Conservation (phyloP, 2,888 invertebrate genomes). For the Steinernema scapterisci region DNA sequence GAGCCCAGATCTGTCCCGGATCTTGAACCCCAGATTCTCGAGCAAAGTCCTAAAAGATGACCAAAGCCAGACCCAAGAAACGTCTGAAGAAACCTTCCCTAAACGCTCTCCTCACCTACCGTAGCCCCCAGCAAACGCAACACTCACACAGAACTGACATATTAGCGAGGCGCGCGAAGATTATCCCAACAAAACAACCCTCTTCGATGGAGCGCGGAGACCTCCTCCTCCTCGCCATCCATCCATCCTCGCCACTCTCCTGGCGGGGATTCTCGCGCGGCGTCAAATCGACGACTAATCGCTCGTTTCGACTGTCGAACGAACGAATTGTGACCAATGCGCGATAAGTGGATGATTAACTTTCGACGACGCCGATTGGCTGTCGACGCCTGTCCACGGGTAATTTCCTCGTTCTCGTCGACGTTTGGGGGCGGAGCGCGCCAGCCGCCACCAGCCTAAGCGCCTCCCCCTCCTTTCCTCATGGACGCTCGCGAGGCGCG, state of each 20-base stretch:
- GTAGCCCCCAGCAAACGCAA: too few relatives aligned
- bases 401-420: conserved; percentile 14
- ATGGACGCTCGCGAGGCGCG: too few relatives aligned
- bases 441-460: background rate
- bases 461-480: background rate
- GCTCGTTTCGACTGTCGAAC: conserved; percentile 26
- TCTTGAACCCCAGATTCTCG: too few relatives aligned
- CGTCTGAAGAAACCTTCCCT: too few relatives aligned
- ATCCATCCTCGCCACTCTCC: too few relatives aligned
- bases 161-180: conserved; percentile 10
- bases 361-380: conserved; percentile 32
- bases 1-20: too few relatives aligned
- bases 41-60: too few relatives aligned
- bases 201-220: too few relatives aligned
- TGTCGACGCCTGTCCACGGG: conserved; percentile 18
- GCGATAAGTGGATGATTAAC: conserved; percentile 32
- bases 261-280: conserved; percentile 25
- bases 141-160: background rate
- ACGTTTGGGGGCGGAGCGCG: conserved; percentile 4
- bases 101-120: too few relatives aligned
- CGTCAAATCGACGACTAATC: conserved; percentile 33
- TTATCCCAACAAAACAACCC: too few relatives aligned
- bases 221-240: too few relatives aligned
- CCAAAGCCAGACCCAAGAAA: too few relatives aligned
- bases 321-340: conserved; percentile 17